phyloP scores from a whole-genome alignment of 1,140 invertebrate genomes.

The Helicoverpa armigera region DNA sequence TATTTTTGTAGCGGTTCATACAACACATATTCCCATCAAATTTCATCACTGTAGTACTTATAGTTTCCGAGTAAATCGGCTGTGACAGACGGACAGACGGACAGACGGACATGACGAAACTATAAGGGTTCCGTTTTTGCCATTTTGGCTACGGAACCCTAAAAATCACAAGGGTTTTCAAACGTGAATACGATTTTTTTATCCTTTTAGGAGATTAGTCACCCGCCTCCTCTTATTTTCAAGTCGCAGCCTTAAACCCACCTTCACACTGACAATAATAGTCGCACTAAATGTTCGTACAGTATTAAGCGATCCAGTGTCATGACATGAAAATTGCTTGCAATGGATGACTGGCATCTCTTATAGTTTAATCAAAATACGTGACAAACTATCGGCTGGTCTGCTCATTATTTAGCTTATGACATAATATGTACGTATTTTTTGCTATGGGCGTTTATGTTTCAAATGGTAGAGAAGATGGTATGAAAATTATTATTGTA shows the following conservation, averaged over 20 bases:
- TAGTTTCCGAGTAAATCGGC: too few species aligned
- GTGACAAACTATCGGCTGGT: constrained; percentile 3
- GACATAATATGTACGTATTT: not conserved
- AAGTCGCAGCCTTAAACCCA: constrained; percentile 5
- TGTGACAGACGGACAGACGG: too few species aligned
- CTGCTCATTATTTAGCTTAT: not conserved
- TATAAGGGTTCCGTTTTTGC: too few species aligned
- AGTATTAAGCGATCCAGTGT: constrained; percentile 23
- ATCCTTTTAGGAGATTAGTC: not conserved
- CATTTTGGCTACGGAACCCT: too few species aligned
- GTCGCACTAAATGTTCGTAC: constrained; percentile 10
- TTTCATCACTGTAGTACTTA: too few species aligned
- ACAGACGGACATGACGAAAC: too few species aligned
- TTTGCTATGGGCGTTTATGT: not conserved
- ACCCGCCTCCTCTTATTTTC: not conserved
- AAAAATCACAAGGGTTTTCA: too few species aligned
- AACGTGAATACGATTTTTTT: too few species aligned
- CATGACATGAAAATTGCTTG: constrained; percentile 26
- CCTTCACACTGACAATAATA: constrained; percentile 33
- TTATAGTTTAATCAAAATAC: constrained; percentile 34
- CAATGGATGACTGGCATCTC: constrained; percentile 26
- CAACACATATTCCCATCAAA: too few species aligned
- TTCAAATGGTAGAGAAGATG: not conserved
- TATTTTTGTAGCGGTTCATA: too few species aligned
- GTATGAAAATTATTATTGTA: not conserved